Conservation (phyloP, 2,113 vertebrate genomes). For the Erythrolamprus reginae region DNA sequence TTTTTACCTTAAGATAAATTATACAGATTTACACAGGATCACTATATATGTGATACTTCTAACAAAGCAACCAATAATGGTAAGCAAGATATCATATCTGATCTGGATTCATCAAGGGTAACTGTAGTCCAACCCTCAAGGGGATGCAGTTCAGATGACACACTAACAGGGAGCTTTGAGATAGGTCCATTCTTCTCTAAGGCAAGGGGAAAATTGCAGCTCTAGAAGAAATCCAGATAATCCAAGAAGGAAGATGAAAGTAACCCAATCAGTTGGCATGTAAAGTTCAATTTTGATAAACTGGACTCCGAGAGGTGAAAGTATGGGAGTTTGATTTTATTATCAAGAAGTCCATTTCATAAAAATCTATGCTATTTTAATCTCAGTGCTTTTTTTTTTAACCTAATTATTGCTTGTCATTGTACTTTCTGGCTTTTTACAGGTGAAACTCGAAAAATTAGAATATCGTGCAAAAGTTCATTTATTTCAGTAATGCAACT, state of each 20-base stretch:
- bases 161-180: background rate
- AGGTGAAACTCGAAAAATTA: no score
- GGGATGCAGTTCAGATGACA: background rate
- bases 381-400: background rate
- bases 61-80: background rate
- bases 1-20: background rate
- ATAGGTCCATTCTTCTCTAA: background rate
- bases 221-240: background rate
- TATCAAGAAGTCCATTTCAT: background rate
- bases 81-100: background rate
- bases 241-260: background rate
- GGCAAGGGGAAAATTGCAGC: background rate
- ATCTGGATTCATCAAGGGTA: background rate
- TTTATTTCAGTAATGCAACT: no score
- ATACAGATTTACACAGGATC: background rate
- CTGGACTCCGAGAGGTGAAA: background rate
- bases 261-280: background rate
- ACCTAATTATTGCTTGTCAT: background rate
- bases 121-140: background rate
- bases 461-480: no score
- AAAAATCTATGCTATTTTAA: background rate
- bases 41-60: background rate
- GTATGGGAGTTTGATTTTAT: background rate
- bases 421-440: background rate
- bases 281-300: background rate